Conservation (phyloP, 2,888 invertebrate genomes). For the Thelaira solivaga region DNA sequence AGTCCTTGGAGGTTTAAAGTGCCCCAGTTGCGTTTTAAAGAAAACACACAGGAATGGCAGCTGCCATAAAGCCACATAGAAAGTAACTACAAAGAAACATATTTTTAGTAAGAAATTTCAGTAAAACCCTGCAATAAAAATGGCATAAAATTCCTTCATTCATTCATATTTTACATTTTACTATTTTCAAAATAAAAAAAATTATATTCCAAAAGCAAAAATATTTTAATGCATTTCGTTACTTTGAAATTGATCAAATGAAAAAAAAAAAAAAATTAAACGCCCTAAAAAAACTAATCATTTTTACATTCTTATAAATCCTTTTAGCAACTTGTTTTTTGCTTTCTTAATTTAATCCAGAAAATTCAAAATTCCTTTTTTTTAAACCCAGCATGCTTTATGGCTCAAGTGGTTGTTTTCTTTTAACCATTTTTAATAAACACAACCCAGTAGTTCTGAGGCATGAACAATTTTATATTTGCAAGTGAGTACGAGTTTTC, state of each 20-base stretch:
- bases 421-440: background rate
- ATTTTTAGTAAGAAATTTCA: too few species aligned
- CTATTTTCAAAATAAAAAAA: too few species aligned
- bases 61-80: too few species aligned
- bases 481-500: too few species aligned
- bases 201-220: too few species aligned
- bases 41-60: too few species aligned
- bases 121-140: too few species aligned
- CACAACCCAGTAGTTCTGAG: background rate
- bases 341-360: conserved; percentile 18
- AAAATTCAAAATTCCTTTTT: background rate
- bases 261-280: background rate
- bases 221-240: too few species aligned
- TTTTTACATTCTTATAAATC: conserved; percentile 1
- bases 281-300: background rate
- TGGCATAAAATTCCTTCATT: too few species aligned
- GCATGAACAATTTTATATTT: background rate
- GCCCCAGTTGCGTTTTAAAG: conserved; percentile 15
- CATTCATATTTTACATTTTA: too few species aligned
- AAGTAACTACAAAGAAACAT: too few species aligned
- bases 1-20: conserved; percentile 10
- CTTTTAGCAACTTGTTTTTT: conserved; percentile 17
- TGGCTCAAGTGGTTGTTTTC: background rate
- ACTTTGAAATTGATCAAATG: too few species aligned
- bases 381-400: conserved; percentile 15